These are phyloP conservation scores for Dione vanillae DNA, from an alignment of 2,888 invertebrate species.

Conservation along the genomic window DNA sequence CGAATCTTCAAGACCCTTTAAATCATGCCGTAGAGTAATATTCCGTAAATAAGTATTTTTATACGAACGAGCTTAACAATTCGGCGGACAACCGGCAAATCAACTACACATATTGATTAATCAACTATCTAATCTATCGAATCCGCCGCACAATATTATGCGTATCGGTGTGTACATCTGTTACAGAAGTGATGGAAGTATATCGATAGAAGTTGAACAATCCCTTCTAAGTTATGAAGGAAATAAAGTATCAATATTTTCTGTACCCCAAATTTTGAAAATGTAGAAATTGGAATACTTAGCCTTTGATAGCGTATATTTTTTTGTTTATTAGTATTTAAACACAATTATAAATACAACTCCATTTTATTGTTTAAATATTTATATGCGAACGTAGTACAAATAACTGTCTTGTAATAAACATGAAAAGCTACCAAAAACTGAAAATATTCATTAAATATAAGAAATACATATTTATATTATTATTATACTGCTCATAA, in stretches of 20 bases:
- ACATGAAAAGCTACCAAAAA: no score
- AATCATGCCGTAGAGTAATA: neutral
- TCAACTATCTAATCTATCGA: conserved; percentile 23
- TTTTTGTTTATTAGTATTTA: no score
- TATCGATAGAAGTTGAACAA: conserved; percentile 16
- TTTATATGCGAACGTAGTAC: no score
- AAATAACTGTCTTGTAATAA: no score
- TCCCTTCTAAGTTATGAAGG: neutral
- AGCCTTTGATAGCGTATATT: no score
- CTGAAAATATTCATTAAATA: no score
- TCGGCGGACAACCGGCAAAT: conserved; percentile 5
- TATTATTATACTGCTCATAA: no score
- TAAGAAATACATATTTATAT: no score
- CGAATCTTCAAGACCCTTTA: neutral
- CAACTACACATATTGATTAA: conserved; percentile 14
- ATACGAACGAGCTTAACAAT: neutral
- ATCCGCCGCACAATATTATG: conserved; percentile 22
- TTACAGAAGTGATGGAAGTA: conserved; percentile 8
- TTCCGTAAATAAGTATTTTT: neutral
- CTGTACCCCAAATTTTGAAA: neutral
- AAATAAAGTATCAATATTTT: neutral
- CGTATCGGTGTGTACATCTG: conserved; percentile 21
- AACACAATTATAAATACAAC: no score
- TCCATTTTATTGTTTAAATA: no score
- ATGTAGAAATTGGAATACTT: no score